These are phyloP conservation scores for Aradus depressus DNA, from an alignment of 2,888 invertebrate species.

Conservation along the genomic window DNA sequence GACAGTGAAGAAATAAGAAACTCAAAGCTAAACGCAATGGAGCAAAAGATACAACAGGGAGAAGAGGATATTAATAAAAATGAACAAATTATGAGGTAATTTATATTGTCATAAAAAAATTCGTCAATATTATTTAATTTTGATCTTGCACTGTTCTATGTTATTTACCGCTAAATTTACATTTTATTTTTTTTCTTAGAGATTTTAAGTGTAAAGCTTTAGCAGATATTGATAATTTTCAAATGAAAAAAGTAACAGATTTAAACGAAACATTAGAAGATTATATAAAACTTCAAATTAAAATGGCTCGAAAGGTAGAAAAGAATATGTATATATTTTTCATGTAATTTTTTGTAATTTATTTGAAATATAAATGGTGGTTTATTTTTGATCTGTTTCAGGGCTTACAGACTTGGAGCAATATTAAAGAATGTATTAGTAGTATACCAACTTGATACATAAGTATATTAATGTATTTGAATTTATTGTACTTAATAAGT, in stretches of 20 bases:
- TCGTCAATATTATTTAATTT: background rate
- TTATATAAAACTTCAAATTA: slow-evolving; percentile 59
- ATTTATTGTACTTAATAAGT: too few species aligned
- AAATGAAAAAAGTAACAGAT: slow-evolving; percentile 59
- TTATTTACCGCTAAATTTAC: slow-evolving; percentile 12
- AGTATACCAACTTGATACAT: slow-evolving; percentile 44
- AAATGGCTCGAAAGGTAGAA: slow-evolving; percentile 61
- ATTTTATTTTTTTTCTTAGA: slow-evolving; percentile 37
- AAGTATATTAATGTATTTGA: too few species aligned
- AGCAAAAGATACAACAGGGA: slow-evolving; percentile 53
- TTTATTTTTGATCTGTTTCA: slow-evolving; percentile 36
- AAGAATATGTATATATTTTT: slow-evolving; percentile 6
- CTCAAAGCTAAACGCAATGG: slow-evolving; percentile 52
- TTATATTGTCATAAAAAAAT: background rate
- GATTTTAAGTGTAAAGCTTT: slow-evolving; percentile 56
- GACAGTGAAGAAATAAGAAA: slow-evolving; percentile 66
- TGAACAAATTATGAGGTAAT: slow-evolving; percentile 49
- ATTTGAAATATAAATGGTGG: background rate
- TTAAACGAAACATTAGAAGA: slow-evolving; percentile 57
- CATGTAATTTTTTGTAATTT: background rate
- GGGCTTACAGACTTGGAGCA: slow-evolving; percentile 66
- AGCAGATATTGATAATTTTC: slow-evolving; percentile 58
- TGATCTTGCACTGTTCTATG: background rate
- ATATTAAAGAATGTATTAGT: slow-evolving; percentile 61
- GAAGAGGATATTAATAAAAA: slow-evolving; percentile 46